Conservation (phyloP, 2,113 vertebrate species). For the Lasiurus cinereus region DNA sequence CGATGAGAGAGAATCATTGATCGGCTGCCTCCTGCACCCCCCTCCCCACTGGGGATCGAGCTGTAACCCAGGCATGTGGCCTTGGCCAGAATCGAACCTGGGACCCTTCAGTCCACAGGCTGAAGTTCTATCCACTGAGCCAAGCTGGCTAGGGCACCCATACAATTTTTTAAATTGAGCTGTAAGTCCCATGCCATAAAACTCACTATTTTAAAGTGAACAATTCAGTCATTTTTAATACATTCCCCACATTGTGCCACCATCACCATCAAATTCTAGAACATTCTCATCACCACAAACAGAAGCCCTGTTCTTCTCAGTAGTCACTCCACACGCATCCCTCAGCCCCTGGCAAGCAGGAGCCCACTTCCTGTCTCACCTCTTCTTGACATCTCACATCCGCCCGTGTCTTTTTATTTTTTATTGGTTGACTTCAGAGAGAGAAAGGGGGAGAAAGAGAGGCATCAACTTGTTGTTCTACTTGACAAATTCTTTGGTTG, state of each 20-base stretch:
- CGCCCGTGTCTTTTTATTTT: neutral
- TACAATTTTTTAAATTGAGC: neutral
- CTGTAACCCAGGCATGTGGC: too few relatives aligned
- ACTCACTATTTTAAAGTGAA: neutral
- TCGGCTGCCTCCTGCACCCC: too few relatives aligned
- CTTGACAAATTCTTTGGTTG: too few relatives aligned
- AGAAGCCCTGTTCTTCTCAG: accelerated
- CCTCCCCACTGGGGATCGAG: too few relatives aligned
- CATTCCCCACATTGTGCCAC: neutral
- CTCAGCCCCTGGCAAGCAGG: neutral
- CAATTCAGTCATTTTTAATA: neutral
- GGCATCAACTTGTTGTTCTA: neutral
- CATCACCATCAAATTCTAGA: neutral
- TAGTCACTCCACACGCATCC: neutral
- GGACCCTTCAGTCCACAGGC: too few relatives aligned
- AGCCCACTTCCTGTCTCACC: neutral
- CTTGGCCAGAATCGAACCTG: too few relatives aligned
- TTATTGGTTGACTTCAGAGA: neutral
- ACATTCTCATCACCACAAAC: neutral
- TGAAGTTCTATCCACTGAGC: too few relatives aligned
- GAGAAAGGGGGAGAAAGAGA: neutral
- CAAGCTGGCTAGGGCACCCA: neutral
- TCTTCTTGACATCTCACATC: neutral
- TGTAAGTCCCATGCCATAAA: neutral
- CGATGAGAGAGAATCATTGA: too few relatives aligned